Evolutionary conservation across 92 coral and sea anemone genomes (phyloP), one percentile per base, ranked within the genome.

Genomic region (Porites divaricata): DNA sequence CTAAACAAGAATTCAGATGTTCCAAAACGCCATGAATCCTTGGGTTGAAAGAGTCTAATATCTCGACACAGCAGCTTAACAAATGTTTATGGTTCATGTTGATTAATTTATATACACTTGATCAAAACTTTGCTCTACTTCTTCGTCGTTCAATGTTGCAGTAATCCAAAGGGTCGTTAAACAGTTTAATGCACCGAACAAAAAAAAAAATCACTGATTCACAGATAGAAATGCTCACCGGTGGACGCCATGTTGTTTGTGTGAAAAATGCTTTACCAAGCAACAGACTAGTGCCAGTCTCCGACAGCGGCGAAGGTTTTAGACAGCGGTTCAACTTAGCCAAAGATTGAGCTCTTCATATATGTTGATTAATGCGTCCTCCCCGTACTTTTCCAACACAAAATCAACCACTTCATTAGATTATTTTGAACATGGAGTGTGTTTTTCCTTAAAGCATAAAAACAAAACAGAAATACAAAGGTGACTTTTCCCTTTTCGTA

Each of bases 1-100:
- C 81, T 81, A 97, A 81, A 83, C 90, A 93, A 28, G 89, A 73
- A 15, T 85, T 84, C 8, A 97, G 90, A 74, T 94, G 95, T 67
- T 93, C 98, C 67, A 91, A 94, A 63, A 95, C 97, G 41, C 99
- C 98, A 74, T 91, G 95, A 59, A 90, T 92, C 70, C 73, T 82
- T 21, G 98, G 92, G 74, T 89, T 91, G 77, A 89, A 97, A 24
- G 93, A 83, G 74, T 95, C 95, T 7, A 97, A 87, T 6, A 93
- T 79, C 70, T 97, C 94, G 13, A 87, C 92, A 85, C 95, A 91
- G 45, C 81, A 75, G 54, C 63, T 85, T 57, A 97, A 51, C 75
- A 97, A 88, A 68, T 88, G 86, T 83, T 90, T 95, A 67, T 92
- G 90, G 84, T 88, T 93, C 98, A 94, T 96, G 22, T 67, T 68